phyloP scores from a whole-genome alignment of 2,113 vertebrate species.

The Xenopus laevis region DNA sequence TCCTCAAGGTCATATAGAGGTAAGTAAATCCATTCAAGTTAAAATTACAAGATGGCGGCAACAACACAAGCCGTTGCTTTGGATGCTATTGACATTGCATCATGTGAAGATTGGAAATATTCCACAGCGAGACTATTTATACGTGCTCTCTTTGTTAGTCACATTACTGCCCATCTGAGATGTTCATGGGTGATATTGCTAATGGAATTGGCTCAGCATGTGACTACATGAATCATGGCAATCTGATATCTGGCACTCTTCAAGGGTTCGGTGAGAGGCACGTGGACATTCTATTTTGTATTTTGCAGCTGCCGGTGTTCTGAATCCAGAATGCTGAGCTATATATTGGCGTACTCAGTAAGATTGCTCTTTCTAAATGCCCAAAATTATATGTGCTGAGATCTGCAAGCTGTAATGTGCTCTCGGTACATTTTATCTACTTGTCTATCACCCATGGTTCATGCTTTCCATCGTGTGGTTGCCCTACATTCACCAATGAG shows the following conservation, averaged over 20 bases:
- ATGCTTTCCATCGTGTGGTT: no score
- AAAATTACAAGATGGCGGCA: neutral
- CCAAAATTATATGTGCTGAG: neutral
- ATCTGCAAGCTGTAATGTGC: neutral
- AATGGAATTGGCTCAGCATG: conserved; percentile 1
- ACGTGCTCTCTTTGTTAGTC: neutral
- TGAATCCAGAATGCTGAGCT: conserved; percentile 4
- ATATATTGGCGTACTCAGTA: neutral
- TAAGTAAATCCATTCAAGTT: neutral
- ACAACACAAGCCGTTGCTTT: neutral
- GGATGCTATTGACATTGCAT: neutral
- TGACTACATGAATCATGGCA: conserved; percentile 39
- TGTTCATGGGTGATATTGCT: neutral
- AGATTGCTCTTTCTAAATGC: neutral
- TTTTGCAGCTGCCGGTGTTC: conserved; percentile 26
- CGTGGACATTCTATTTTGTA: conserved; percentile 37
- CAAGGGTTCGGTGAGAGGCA: conserved; percentile 21
- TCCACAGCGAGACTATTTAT: neutral
- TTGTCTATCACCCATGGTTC: no score
- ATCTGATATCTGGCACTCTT: conserved; percentile 25
- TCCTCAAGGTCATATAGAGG: neutral
- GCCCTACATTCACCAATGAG: no score
- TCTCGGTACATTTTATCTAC: neutral
- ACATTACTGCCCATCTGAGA: conserved; percentile 3
- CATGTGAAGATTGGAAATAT: neutral